A percentile compares a stretch with the other conserved stretches of the same genome.
These are phyloP conservation scores for Megatriorchis doriae DNA, from an alignment of 2,113 vertebrate genomes.

Conservation along the genomic window DNA sequence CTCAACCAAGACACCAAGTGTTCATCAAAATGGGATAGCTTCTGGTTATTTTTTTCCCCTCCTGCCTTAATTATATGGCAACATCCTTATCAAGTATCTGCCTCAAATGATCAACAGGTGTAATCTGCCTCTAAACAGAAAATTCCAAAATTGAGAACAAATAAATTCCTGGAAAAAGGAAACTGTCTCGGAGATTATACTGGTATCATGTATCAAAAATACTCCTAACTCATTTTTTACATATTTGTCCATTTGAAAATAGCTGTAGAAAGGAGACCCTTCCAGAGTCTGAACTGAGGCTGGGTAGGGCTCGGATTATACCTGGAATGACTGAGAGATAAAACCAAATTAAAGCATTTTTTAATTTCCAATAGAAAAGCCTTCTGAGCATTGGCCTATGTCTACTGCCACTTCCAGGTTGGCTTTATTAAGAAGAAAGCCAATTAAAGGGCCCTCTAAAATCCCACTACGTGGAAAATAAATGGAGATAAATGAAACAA, in stretches of 20 bases:
- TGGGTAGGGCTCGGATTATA: not conserved
- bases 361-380: not conserved
- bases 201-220: not conserved
- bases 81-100: accelerated
- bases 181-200: not conserved
- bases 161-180: not conserved
- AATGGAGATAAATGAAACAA: not conserved
- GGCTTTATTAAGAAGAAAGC: not conserved
- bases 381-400: accelerated
- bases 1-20: not conserved
- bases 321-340: not conserved
- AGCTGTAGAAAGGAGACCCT: not conserved
- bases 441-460: not conserved
- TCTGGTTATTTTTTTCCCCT: not conserved
- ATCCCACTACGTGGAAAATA: accelerated
- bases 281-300: not conserved
- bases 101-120: not conserved
- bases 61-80: not conserved
- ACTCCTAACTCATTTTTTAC: not conserved
- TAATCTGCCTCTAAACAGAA: not conserved
- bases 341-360: not conserved
- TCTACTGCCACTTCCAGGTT: not conserved
- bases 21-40: not conserved
- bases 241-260: not conserved
- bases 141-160: not conserved